Conservation (phyloP, 1,140 invertebrate genomes). For the Drosophila persimilis region DNA sequence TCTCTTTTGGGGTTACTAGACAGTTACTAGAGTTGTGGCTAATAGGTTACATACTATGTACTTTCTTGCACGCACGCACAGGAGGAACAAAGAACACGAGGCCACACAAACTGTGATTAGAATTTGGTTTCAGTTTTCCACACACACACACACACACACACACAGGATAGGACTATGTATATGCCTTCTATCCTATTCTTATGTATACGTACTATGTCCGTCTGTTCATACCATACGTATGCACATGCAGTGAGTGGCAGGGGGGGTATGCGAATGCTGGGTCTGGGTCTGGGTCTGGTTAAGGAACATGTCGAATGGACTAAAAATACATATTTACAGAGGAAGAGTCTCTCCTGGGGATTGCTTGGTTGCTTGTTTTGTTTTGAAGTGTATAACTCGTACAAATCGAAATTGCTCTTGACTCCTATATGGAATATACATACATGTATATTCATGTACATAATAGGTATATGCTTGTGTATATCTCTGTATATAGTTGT, state of each 20-base stretch:
- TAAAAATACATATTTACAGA: constrained; percentile 5
- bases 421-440: neutral
- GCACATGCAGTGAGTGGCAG: too few species aligned
- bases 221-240: too few species aligned
- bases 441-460: neutral
- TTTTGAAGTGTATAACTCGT: neutral
- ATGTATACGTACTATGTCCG: neutral
- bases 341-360: neutral
- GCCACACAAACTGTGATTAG: neutral
- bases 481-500: constrained; percentile 16
- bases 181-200: too few species aligned
- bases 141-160: too few species aligned
- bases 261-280: neutral
- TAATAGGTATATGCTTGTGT: constrained; percentile 4
- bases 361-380: constrained; percentile 3
- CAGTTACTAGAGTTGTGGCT: neutral
- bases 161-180: too few species aligned
- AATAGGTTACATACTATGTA: neutral
- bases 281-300: neutral
- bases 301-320: constrained; percentile 12
- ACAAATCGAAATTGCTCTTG: too few species aligned
- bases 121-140: neutral
- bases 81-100: too few species aligned
- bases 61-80: neutral
- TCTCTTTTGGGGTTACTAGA: neutral